Conservation (phyloP, 2,113 vertebrate genomes). For the Butastur rufipennis region DNA sequence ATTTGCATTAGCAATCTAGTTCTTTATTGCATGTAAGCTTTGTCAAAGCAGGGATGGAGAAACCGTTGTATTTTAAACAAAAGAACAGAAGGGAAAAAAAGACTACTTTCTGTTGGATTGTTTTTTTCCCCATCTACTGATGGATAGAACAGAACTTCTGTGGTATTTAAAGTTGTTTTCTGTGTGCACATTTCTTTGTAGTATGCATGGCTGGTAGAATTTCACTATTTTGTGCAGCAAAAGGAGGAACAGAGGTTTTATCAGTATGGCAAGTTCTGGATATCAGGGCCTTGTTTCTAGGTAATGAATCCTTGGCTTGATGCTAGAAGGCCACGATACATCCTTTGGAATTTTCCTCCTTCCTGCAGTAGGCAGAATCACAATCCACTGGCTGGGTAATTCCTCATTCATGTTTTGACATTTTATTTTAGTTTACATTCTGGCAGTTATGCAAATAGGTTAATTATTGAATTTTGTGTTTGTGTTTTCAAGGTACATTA, state of each 20-base stretch:
- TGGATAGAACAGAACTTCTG: not conserved
- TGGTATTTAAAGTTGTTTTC: not conserved
- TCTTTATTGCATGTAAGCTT: not conserved
- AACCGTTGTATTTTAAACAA: not conserved
- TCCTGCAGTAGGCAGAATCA: not conserved
- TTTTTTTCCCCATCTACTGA: not conserved
- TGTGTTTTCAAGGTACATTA: not conserved
- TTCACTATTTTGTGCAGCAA: not conserved
- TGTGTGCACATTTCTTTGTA: not conserved
- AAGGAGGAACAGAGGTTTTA: not conserved
- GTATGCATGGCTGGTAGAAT: not conserved
- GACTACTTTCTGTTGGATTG: not conserved
- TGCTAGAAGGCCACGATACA: not conserved
- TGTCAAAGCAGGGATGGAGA: not conserved
- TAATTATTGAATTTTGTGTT: not conserved
- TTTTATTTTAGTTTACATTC: not conserved
- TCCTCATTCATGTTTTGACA: not conserved
- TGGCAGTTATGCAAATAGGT: not conserved
- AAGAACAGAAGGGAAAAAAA: not conserved
- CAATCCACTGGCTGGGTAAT: not conserved
- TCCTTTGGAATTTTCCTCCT: not conserved
- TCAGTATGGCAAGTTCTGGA: not conserved
- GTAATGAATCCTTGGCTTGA: not conserved
- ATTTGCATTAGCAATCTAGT: not conserved
- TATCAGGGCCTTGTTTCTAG: not conserved